Percentiles rank a stretch among this genome's conserved stretches.
Evolutionary conservation across 2,797 vertebrate species (phyloP).

Genomic region (Tympanoctomys barrerae): DNA sequence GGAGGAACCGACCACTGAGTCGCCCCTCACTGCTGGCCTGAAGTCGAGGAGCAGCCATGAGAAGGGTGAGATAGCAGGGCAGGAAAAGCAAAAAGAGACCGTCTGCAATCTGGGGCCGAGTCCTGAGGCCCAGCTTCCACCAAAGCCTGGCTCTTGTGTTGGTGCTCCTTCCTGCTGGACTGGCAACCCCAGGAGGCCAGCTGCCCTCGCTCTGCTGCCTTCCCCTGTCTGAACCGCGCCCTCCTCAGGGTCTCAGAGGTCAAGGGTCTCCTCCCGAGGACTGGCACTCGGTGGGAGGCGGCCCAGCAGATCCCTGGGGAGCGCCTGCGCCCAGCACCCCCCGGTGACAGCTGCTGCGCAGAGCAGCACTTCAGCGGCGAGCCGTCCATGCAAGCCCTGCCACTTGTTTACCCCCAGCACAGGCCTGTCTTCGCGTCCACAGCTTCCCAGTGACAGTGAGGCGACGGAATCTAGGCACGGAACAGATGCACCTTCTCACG

Average conservation of each 20-base stretch:
- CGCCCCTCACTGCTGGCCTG: conserved; percentile 84
- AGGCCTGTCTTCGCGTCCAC: conserved; percentile 81
- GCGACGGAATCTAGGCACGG: conserved; percentile 86
- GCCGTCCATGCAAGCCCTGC: conserved; percentile 87
- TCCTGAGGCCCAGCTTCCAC: conserved; percentile 81
- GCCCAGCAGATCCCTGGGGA: conserved; percentile 88
- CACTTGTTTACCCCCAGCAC: conserved; percentile 85
- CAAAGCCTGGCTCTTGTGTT: conserved; percentile 73
- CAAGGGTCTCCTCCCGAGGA: conserved; percentile 89
- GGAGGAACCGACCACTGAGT: conserved; percentile 82
- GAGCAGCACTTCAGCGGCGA: conserved; percentile 82
- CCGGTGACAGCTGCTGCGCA: conserved; percentile 82
- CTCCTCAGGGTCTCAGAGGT: conserved; percentile 94
- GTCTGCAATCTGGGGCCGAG: conserved; percentile 77
- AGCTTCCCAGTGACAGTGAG: conserved; percentile 87
- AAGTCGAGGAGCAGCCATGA: conserved; percentile 83
- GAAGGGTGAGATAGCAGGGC: conserved; percentile 73
- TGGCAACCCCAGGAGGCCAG: conserved; percentile 75
- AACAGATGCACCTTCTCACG: conserved; percentile 88
- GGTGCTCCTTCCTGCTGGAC: conserved; percentile 75
- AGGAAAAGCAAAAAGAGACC: conserved; percentile 66
- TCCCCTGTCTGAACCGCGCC: neutral
- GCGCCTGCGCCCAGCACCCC: conserved; percentile 84
- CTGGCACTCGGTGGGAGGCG: conserved; percentile 83
- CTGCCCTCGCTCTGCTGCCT: neutral